Conservation (phyloP, 2,888 invertebrate genomes). For the Pseudococcus viburni region DNA sequence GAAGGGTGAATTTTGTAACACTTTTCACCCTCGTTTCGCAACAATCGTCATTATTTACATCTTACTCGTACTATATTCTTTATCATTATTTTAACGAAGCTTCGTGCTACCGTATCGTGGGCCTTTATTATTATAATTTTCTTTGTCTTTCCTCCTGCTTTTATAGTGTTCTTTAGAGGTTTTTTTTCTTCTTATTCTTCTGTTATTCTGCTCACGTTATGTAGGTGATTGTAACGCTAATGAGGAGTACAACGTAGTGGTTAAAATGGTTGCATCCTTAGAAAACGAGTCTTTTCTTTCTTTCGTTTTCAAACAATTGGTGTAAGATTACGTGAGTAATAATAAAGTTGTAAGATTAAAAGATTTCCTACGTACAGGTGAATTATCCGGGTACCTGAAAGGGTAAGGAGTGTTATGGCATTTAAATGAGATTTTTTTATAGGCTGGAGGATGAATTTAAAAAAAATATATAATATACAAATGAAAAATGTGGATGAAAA, state of each 20-base stretch:
- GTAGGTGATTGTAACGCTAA: conserved; percentile 46
- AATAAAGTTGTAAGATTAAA: conserved; percentile 52
- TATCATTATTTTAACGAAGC: conserved; percentile 38
- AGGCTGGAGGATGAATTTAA: neutral
- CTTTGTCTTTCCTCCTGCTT: conserved; percentile 8
- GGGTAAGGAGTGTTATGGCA: neutral
- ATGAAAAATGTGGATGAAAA: no score
- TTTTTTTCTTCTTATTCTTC: neutral
- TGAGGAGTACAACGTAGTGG: conserved; percentile 29
- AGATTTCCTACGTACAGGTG: neutral
- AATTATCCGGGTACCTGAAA: neutral
- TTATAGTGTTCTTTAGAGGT: neutral
- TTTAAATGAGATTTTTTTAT: neutral
- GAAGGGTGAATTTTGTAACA: conserved; percentile 32
- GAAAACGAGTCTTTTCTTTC: neutral
- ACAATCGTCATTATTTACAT: conserved; percentile 41
- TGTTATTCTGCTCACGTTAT: neutral
- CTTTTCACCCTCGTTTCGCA: conserved; percentile 22
- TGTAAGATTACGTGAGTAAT: conserved; percentile 52
- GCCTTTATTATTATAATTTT: conserved; percentile 44
- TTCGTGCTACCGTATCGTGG: conserved; percentile 25
- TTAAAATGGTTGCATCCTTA: conserved; percentile 14
- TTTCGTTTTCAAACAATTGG: conserved; percentile 8
- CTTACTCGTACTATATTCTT: neutral
- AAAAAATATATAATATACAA: no score